Conservation (phyloP, 2,888 invertebrate species). For the Siphonodentalium dalli region DNA sequence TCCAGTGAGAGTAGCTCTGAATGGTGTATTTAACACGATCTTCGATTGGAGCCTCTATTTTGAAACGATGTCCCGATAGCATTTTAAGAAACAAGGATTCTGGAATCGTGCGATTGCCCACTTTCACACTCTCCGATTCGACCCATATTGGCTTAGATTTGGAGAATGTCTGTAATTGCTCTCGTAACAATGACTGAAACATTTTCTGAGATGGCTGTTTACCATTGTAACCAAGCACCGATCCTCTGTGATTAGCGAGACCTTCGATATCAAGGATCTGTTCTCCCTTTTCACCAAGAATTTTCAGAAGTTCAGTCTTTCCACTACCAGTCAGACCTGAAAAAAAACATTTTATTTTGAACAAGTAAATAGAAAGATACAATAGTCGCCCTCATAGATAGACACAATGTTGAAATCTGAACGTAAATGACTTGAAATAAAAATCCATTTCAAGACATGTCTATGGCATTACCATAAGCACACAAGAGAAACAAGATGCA, state of each 20-base stretch:
- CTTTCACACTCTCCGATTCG: slow-evolving; percentile 44
- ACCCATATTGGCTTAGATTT: slow-evolving; percentile 35
- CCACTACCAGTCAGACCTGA: slow-evolving; percentile 45
- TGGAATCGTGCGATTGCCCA: slow-evolving; percentile 36
- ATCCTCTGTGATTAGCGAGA: slow-evolving; percentile 45
- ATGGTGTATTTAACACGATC: slow-evolving; percentile 41
- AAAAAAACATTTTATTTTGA: slow-evolving; percentile 18
- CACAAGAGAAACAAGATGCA: no score
- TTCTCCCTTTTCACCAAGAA: slow-evolving; percentile 31
- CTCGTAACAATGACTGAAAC: slow-evolving; percentile 32
- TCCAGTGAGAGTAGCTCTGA: slow-evolving; percentile 37
- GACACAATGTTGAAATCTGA: no score
- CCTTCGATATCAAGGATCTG: slow-evolving; percentile 44
- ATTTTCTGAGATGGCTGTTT: slow-evolving; percentile 41
- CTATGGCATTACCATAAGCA: no score
- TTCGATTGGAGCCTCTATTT: slow-evolving; percentile 33
- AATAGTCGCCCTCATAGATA: no score
- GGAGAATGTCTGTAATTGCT: slow-evolving; percentile 26
- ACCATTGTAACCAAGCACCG: slow-evolving; percentile 40
- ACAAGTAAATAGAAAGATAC: no score
- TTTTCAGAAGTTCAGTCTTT: slow-evolving; percentile 37
- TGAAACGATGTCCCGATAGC: slow-evolving; percentile 29
- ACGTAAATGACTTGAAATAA: no score
- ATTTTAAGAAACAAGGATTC: slow-evolving; percentile 29
- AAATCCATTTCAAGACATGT: no score